phyloP scores from a whole-genome alignment of 1,140 invertebrate species.

The Chironomus tepperi region DNA sequence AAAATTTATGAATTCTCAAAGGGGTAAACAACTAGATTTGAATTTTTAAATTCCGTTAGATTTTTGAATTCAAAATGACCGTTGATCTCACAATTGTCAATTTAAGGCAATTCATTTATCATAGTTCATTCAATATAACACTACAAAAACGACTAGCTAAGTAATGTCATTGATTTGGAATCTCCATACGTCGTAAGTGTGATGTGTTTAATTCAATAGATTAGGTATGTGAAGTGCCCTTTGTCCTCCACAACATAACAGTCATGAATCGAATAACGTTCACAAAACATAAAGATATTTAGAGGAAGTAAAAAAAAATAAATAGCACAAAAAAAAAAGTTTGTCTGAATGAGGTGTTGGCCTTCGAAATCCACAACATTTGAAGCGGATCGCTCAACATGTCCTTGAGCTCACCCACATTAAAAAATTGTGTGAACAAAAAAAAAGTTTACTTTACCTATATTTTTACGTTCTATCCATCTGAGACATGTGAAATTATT shows the following conservation, averaged over 20 bases:
- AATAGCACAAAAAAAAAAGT: too few relatives aligned
- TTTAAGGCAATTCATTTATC: too few relatives aligned
- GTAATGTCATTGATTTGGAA: too few relatives aligned
- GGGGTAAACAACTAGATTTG: too few relatives aligned
- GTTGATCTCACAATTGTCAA: too few relatives aligned
- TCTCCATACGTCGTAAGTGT: background rate
- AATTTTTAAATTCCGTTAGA: too few relatives aligned
- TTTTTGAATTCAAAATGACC: too few relatives aligned
- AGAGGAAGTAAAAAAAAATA: background rate
- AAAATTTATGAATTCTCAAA: too few relatives aligned
- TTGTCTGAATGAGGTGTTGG: background rate
- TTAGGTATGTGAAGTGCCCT: background rate
- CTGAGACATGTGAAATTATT: background rate
- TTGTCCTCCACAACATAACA: background rate
- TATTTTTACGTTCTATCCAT: background rate
- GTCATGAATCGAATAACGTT: background rate
- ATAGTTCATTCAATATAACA: too few relatives aligned
- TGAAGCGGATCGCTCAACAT: background rate
- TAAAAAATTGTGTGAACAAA: too few relatives aligned
- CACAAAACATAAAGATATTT: background rate
- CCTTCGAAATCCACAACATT: background rate
- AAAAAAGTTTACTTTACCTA: background rate
- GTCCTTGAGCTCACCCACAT: background rate
- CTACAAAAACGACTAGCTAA: too few relatives aligned
- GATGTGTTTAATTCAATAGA: background rate